Base-by-base conservation (phyloP, 2,888 invertebrate species). In the Acronicta leporina region DNA sequence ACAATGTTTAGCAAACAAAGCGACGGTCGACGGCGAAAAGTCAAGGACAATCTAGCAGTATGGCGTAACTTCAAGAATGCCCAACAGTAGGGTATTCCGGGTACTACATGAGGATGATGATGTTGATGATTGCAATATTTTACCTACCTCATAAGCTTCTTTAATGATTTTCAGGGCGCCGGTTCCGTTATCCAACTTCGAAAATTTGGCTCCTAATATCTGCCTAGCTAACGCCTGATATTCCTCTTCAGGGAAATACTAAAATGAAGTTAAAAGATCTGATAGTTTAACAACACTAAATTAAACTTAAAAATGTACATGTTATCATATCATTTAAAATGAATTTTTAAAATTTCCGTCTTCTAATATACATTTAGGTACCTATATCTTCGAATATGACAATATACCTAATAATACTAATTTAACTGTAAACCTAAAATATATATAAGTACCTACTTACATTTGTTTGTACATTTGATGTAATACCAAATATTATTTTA, bases 401-500 rank as follows among this genome's bases (percentile, higher is more conserved):
- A 20, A 20, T 4, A 20, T n/a, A n/a, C n/a, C n/a, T n/a, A n/a
- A n/a, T 20, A 20, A 20, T 20, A 20, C 20, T 20, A 20, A 20
- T 7, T 5, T 27, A 27, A 27, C 5, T 27, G 10, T 20, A 16
- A 33, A 11, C 16, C n/a, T 14, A 10, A 20, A 16, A 25, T 15
- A n/a, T n/a, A n/a, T n/a, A n/a, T n/a, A n/a, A n/a, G 9, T 20
- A 67, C 73, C 50, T 50, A 68, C 73, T 46, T 50, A 68, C 68
- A 0, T 0, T 0, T 14, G 16, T 40, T 9, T 20, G 5, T 0
- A 0, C 91, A 67, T 46, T 80, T 15, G 87, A 73, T 2, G 95
- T 95, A 11, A 96, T 96, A 1, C 97, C 97, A 88, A 98, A 97
- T 77, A 98, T 97, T 41, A 98, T 94, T 86, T 96, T 97, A 42